phyloP scores from a whole-genome alignment of 2,888 invertebrate genomes.

The Standfussiana lucernea region DNA sequence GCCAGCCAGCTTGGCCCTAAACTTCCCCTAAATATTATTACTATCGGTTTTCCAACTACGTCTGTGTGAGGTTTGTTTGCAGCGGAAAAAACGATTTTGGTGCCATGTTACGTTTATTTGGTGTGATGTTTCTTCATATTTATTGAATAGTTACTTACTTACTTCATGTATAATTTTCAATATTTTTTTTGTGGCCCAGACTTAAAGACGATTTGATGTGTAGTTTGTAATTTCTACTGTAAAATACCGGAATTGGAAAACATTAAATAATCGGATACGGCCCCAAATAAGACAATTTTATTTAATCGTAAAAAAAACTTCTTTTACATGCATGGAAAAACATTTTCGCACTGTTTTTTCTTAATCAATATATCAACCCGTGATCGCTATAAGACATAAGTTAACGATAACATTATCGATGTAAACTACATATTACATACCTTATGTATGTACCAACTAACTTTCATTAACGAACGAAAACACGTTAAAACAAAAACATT shows the following conservation, averaged over 20 bases:
- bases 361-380: neutral
- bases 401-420: conserved; percentile 10
- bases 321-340: neutral
- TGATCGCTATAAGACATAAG: neutral
- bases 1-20: conserved; percentile 47
- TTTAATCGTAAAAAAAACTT: too few species aligned
- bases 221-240: neutral
- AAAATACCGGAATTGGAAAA: neutral
- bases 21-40: conserved; percentile 57
- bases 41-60: conserved; percentile 60
- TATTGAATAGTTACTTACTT: neutral
- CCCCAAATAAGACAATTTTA: too few species aligned
- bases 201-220: too few species aligned
- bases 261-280: too few species aligned
- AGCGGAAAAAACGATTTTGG: conserved; percentile 20
- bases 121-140: conserved; percentile 3
- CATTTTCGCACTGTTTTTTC: neutral
- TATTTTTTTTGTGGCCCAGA: neutral
- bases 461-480: conserved; percentile 9
- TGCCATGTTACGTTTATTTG: conserved; percentile 31
- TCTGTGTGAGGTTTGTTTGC: conserved; percentile 41
- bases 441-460: neutral
- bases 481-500: conserved; percentile 38
- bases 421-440: neutral
- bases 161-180: neutral